Conservation (phyloP, 2,888 invertebrate genomes). For the Protodeltote pygarga region DNA sequence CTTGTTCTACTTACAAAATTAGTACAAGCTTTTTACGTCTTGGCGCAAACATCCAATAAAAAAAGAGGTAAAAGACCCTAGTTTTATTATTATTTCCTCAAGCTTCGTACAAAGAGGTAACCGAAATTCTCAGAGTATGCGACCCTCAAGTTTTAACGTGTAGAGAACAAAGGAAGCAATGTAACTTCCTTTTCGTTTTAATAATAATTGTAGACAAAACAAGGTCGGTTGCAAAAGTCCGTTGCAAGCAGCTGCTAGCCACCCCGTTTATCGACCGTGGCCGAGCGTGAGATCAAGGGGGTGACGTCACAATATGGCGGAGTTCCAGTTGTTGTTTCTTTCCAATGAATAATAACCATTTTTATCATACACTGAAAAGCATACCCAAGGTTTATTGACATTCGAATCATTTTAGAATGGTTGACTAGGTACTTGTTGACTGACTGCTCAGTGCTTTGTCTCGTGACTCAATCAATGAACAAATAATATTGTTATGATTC, state of each 20-base stretch:
- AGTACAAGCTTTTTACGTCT: too few species aligned
- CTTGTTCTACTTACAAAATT: too few species aligned
- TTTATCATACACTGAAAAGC: constrained; percentile 29
- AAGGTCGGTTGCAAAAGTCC: constrained; percentile 45
- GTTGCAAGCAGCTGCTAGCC: constrained; percentile 50
- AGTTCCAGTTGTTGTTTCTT: constrained; percentile 23
- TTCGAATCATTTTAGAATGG: constrained; percentile 4
- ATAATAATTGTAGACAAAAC: constrained; percentile 32
- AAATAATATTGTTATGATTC: constrained; percentile 36
- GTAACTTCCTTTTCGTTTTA: constrained; percentile 19
- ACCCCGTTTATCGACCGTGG: constrained; percentile 30
- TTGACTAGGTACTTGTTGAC: constrained; percentile 12
- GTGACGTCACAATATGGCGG: constrained; percentile 50
- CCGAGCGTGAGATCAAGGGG: constrained; percentile 40
- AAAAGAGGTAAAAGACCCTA: too few species aligned
- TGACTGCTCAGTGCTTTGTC: too few species aligned
- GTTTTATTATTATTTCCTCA: too few species aligned
- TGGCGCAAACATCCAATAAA: too few species aligned
- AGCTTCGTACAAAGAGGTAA: too few species aligned
- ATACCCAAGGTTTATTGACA: not conserved
- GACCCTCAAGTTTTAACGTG: constrained; percentile 8
- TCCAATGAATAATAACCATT: constrained; percentile 1
- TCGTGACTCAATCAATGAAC: constrained; percentile 24
- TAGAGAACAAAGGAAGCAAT: constrained; percentile 16
- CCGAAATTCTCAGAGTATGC: constrained; percentile 10